A percentile compares a stretch with the other conserved stretches of the same genome.
phyloP scores from a whole-genome alignment of 2,113 vertebrate genomes.

The Oriolus oriolus region DNA sequence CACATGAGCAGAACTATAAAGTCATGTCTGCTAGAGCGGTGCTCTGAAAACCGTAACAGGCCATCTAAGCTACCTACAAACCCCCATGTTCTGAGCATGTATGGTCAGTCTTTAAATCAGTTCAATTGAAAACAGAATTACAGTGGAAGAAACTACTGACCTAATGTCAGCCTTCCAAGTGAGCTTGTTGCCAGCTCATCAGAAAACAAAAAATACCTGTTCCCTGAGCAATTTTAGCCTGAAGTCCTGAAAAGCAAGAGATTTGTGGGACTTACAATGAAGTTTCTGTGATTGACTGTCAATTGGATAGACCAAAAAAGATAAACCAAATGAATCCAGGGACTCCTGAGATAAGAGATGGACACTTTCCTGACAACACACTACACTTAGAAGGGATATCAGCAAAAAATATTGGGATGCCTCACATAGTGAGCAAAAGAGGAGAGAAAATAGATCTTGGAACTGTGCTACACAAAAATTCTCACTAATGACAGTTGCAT shows the following conservation, averaged over 20 bases:
- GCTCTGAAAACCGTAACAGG: not conserved
- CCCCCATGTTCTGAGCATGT: not conserved
- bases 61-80: not conserved
- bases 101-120: not conserved
- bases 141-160: not conserved
- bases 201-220: not conserved
- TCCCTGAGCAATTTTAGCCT: not conserved
- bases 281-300: not conserved
- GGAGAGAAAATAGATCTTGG: not conserved
- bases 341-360: not conserved
- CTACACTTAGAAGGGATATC: not conserved
- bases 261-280: not conserved
- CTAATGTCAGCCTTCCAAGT: not conserved
- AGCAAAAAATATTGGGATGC: not conserved
- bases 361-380: not conserved
- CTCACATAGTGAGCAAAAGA: not conserved
- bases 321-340: not conserved
- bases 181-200: not conserved
- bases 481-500: not conserved
- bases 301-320: not conserved
- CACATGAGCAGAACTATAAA: not conserved
- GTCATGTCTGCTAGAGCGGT: not conserved
- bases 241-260: not conserved
- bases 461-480: not conserved
- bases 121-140: not conserved